Evolutionary conservation across 2,113 vertebrate species (phyloP).

Genomic region (Forbesichthys papilliferus): DNA sequence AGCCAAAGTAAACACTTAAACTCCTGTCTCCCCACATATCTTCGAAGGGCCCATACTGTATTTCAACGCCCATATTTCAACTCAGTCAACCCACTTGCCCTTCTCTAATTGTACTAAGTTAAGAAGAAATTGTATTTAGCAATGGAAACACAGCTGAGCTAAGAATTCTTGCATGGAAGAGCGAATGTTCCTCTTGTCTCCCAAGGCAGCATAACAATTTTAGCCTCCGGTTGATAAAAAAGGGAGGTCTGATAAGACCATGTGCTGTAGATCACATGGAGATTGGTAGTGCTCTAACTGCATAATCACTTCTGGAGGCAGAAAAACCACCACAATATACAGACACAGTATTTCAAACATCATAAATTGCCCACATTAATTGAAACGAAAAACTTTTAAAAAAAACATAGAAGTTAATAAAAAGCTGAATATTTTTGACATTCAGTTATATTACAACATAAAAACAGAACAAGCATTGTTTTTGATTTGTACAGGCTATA

Average conservation of each 20-base stretch:
- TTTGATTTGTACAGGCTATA: constrained; percentile 32
- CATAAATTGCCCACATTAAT: background rate
- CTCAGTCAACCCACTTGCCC: constrained; percentile 33
- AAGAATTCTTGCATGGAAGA: background rate
- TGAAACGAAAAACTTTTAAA: background rate
- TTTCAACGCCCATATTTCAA: background rate
- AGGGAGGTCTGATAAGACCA: background rate
- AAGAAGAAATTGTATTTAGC: constrained; percentile 5
- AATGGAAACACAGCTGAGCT: background rate
- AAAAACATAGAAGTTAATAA: constrained; percentile 14
- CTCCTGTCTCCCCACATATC: constrained; percentile 22
- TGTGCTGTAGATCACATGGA: constrained; percentile 41
- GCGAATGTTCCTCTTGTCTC: constrained; percentile 21
- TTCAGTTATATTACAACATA: constrained; percentile 14
- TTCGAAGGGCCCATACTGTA: constrained; percentile 3
- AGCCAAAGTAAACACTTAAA: constrained; percentile 38
- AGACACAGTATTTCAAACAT: too few relatives aligned
- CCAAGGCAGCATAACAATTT: constrained; percentile 15
- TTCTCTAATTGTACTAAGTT: background rate
- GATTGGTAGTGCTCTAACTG: constrained; percentile 1
- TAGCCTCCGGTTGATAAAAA: background rate
- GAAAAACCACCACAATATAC: too few relatives aligned
- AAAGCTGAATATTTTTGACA: constrained; percentile 17
- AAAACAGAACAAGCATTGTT: constrained; percentile 36
- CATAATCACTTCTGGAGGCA: background rate